phyloP scores from a whole-genome alignment of 2,113 vertebrate genomes.

The Phrynosoma blainvillii region DNA sequence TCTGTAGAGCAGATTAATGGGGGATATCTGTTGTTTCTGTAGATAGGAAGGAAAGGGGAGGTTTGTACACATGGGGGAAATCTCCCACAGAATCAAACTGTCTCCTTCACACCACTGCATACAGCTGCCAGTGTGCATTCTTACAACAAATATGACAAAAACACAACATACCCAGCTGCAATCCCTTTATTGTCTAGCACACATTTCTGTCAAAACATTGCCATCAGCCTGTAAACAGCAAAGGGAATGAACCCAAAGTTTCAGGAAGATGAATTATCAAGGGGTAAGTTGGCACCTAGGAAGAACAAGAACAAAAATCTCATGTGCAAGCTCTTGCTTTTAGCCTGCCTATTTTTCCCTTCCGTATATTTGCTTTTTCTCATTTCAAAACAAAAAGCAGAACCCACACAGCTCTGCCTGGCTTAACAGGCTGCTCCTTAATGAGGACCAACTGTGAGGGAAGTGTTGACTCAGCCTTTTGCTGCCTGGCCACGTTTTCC shows the following conservation, averaged over 20 bases:
- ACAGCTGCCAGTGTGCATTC: background rate
- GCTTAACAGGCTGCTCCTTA: conserved; percentile 50
- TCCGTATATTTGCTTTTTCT: conserved; percentile 25
- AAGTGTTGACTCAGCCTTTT: conserved; percentile 48
- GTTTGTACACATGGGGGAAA: background rate
- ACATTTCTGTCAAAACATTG: background rate
- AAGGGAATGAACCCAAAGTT: background rate
- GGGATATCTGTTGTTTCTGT: background rate
- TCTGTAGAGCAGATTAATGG: background rate
- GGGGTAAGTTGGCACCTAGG: background rate
- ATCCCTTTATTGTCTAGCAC: background rate
- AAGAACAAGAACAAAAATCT: conserved; percentile 5
- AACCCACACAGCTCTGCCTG: background rate
- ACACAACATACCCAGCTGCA: background rate
- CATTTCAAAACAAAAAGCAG: conserved; percentile 52
- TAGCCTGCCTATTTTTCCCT: background rate
- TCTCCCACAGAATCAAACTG: background rate
- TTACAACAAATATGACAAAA: background rate
- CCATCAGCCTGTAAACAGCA: background rate
- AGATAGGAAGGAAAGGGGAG: background rate
- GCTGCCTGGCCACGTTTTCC: conserved; percentile 45
- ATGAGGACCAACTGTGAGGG: conserved; percentile 30
- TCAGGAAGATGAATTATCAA: background rate
- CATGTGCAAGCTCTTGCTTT: conserved; percentile 1
- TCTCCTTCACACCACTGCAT: background rate